A percentile compares a stretch with the other conserved stretches of the same genome.
These are phyloP conservation scores for Phalacrocorax carbo DNA, from an alignment of 2,113 vertebrate genomes.

Conservation along the genomic window DNA sequence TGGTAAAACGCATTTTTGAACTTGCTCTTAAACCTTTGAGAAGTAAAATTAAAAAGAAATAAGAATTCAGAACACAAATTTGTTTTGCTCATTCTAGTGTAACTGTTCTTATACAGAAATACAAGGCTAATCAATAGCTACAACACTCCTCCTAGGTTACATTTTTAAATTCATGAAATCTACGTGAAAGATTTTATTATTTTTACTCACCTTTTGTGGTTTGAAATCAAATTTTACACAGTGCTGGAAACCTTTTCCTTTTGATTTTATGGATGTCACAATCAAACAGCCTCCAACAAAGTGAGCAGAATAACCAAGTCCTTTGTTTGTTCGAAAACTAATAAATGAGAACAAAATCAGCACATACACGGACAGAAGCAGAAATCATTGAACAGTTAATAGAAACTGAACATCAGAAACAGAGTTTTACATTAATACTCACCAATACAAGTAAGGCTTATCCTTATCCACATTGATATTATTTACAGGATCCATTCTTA, in stretches of 20 bases:
- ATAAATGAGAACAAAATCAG: conserved; percentile 43
- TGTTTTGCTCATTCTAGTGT: not conserved
- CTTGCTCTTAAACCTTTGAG: not conserved
- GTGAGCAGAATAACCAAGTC: conserved; percentile 97
- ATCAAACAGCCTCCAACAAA: conserved; percentile 97
- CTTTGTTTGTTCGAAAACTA: conserved; percentile 97
- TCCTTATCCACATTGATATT: conserved; percentile 98
- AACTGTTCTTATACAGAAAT: not conserved
- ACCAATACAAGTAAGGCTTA: conserved; percentile 99
- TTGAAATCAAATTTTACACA: conserved; percentile 99
- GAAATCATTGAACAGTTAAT: not conserved
- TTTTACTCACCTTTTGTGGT: conserved; percentile 89
- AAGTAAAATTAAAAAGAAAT: not conserved
- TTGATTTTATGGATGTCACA: conserved; percentile 95
- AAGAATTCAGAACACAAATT: not conserved
- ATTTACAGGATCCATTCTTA: conserved; percentile 97
- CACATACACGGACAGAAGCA: not conserved
- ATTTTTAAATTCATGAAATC: not conserved
- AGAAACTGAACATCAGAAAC: not conserved
- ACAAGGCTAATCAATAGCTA: not conserved
- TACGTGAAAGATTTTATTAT: not conserved
- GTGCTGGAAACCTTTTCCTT: conserved; percentile 98
- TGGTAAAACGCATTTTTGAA: not conserved
- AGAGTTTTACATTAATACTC: conserved; percentile 41
- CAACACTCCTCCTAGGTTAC: not conserved